Conservation (phyloP, 2,888 invertebrate genomes). For the Pseudococcus jackbeardsleyi region DNA sequence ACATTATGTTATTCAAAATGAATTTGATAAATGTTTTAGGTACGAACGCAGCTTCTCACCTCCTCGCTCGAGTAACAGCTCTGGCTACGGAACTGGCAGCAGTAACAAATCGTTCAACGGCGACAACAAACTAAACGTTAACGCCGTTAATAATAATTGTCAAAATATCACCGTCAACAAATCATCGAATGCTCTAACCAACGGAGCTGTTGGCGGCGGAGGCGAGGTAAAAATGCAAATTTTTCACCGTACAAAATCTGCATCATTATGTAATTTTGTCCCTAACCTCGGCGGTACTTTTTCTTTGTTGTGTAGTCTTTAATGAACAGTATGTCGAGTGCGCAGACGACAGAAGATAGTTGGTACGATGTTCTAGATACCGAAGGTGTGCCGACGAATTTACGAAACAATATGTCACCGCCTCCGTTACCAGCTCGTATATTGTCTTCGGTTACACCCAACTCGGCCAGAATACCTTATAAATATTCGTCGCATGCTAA, state of each 20-base stretch:
- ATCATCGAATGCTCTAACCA: constrained; percentile 2
- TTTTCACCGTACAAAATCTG: neutral
- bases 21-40: constrained; percentile 66
- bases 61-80: constrained; percentile 85
- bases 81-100: constrained; percentile 85
- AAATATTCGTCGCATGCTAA: constrained; percentile 69
- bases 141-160: constrained; percentile 68
- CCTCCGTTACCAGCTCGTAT: constrained; percentile 73
- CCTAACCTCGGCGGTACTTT: neutral
- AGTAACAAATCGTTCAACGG: constrained; percentile 71
- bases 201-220: neutral
- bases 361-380: constrained; percentile 74
- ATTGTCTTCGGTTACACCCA: constrained; percentile 66
- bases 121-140: constrained; percentile 70
- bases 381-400: constrained; percentile 68
- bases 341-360: constrained; percentile 77
- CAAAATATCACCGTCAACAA: neutral
- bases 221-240: constrained; percentile 55
- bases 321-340: constrained; percentile 76
- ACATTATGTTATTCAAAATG: neutral
- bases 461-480: constrained; percentile 57
- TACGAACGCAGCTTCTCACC: constrained; percentile 83
- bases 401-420: constrained; percentile 67
- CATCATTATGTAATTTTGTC: neutral
- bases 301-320: constrained; percentile 71